A percentile compares a stretch with the other conserved stretches of the same genome.
Conservation (phyloP, 2,888 invertebrate genomes). For the Catotricha subobsoleta region DNA sequence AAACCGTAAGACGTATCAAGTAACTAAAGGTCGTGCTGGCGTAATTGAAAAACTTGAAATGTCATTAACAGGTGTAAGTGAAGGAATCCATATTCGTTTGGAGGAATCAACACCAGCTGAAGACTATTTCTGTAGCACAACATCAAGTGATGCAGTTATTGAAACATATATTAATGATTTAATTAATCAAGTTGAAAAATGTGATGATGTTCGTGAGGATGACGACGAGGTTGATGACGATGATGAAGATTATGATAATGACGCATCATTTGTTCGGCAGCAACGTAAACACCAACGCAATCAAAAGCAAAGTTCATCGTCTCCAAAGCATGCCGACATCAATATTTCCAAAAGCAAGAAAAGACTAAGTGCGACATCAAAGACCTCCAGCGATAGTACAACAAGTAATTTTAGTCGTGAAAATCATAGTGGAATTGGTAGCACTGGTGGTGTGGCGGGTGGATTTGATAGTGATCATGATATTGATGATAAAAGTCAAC, state of each 20-base stretch:
- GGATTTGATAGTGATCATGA: background rate
- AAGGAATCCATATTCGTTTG: conserved; percentile 26
- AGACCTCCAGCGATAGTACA: conserved; percentile 28
- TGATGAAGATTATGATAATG: background rate
- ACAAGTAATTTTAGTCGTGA: conserved; percentile 18
- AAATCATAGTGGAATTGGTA: conserved; percentile 4
- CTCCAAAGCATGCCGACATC: background rate
- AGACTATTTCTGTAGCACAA: conserved; percentile 39
- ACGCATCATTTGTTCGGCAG: background rate
- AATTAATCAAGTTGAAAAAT: conserved; percentile 33
- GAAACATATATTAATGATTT: conserved; percentile 40
- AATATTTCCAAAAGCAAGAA: conserved; percentile 17
- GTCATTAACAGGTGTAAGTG: conserved; percentile 13
- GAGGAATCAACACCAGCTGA: conserved; percentile 45
- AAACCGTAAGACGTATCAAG: conserved; percentile 27
- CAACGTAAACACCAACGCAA: background rate
- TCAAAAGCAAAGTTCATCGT: background rate
- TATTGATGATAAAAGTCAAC: background rate
- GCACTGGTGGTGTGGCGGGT: background rate
- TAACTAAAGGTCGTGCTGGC: conserved; percentile 18
- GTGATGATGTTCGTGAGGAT: conserved; percentile 14
- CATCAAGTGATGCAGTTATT: conserved; percentile 30
- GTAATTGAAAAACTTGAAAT: conserved; percentile 14
- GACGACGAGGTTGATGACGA: conserved; percentile 6
- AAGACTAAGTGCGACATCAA: conserved; percentile 27